phyloP scores from a whole-genome alignment of 2,113 vertebrate species.

The Neoarius graeffei region DNA sequence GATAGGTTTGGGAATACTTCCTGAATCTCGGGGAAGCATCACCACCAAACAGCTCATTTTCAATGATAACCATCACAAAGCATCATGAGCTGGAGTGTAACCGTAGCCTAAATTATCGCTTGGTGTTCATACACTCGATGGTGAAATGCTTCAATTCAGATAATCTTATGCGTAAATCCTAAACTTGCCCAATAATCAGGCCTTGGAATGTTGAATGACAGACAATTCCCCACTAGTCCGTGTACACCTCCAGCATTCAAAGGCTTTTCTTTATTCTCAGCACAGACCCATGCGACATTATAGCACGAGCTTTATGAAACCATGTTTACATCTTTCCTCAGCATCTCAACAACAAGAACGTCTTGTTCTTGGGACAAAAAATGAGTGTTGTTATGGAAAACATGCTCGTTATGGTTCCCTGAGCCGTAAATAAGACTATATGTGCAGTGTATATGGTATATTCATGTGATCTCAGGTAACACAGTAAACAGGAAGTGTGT shows the following conservation, averaged over 20 bases:
- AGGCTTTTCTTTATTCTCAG: background rate
- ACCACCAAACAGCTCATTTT: too few relatives aligned
- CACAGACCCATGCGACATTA: background rate
- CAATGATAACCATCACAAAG: too few relatives aligned
- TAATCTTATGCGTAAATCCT: background rate
- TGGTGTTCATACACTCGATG: background rate
- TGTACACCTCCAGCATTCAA: background rate
- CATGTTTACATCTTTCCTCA: background rate
- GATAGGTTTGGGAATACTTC: too few relatives aligned
- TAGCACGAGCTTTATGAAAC: background rate
- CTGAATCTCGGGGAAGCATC: too few relatives aligned
- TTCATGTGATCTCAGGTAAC: background rate
- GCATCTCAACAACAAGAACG: background rate
- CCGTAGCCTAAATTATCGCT: too few relatives aligned
- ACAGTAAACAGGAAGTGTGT: constrained; percentile 2
- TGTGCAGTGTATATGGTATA: background rate
- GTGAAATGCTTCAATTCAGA: too few relatives aligned
- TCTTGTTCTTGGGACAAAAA: background rate
- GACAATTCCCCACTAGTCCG: background rate
- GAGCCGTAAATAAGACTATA: background rate
- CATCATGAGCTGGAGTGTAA: too few relatives aligned
- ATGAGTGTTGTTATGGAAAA: background rate
- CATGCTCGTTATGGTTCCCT: background rate
- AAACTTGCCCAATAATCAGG: background rate
- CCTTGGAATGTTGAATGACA: background rate